Percentiles rank a stretch among this genome's conserved stretches.
Evolutionary conservation across 2,113 vertebrate genomes (phyloP).

Genomic region (Dipodomys ordii): DNA sequence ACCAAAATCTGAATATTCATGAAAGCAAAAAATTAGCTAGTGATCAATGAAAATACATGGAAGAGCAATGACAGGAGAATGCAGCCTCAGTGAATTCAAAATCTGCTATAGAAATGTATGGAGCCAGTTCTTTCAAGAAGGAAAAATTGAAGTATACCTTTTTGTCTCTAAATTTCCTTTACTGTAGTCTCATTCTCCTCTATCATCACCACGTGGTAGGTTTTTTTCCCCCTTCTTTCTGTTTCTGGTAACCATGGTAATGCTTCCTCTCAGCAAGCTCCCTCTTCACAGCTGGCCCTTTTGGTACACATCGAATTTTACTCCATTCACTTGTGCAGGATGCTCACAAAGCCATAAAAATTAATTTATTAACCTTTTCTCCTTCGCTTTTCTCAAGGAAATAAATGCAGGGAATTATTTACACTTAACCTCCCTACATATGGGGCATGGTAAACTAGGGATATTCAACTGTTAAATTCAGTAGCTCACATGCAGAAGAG

Average conservation of each 20-base stretch:
- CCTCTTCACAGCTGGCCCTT: constrained; percentile 34
- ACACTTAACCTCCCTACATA: constrained; percentile 36
- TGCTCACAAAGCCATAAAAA: constrained; percentile 42
- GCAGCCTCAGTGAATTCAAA: background rate
- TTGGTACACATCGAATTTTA: constrained; percentile 59
- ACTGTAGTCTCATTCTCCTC: background rate
- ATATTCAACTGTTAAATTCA: constrained; percentile 65
- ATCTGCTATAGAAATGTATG: background rate
- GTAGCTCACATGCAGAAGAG: constrained; percentile 35
- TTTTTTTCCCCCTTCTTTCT: constrained; percentile 62
- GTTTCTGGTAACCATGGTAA: constrained; percentile 82
- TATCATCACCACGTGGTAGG: background rate
- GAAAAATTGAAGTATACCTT: background rate
- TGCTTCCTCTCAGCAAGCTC: constrained; percentile 67
- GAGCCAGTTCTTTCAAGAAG: constrained; percentile 8
- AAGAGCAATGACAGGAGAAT: background rate
- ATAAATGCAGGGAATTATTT: constrained; percentile 46
- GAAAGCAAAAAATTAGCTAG: constrained; percentile 48
- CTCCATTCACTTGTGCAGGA: constrained; percentile 50
- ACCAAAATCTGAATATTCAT: constrained; percentile 45
- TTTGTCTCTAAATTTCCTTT: constrained; percentile 47
- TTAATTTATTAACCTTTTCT: constrained; percentile 48
- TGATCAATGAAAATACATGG: background rate
- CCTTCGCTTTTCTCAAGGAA: constrained; percentile 13
- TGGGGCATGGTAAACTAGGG: constrained; percentile 47